Base-by-base conservation (phyloP, 2,113 vertebrate genomes). In the Columba janthina region DNA sequence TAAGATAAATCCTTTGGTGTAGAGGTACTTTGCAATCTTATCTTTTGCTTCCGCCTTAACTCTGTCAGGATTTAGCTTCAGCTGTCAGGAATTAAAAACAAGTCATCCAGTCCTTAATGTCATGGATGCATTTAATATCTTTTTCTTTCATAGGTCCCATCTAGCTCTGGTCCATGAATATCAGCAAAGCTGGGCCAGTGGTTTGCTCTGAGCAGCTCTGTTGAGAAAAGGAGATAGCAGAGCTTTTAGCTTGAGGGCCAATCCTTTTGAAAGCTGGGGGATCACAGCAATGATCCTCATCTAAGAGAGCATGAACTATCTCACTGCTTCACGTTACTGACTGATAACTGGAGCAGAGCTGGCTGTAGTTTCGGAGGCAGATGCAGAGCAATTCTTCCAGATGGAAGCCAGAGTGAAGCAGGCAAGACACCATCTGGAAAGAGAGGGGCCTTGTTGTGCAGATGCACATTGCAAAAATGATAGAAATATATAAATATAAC, bases 391-490 rank as follows among this genome's bases (percentile, higher is more conserved):
- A 22, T 94, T 75, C 73, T 86, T 94, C 93, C 96, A 96, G 93
- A 96, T 96, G 93, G 95, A 93, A 97, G 90, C 85, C 89, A 89
- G 91, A 96, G 90, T 46, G 84, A 95, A 88, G 85, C 78, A 93
- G 94, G 95, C 94, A 93, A 85, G 67, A 20, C 42, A 86, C 97
- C 94, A 97, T 93, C 81, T 97, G 96, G 93, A 97, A 89, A 51
- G 76, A 90, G 56, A 91, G 54, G 40, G 44, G n/a, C 38, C 62
- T 94, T 76, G 73, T 67, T 94, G 73, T 94, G 91, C 88, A 96
- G 85, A 94, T 91, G 92, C 73, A 90, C 29, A 3, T 66, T 91
- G 40, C 65, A 95, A 95, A 94, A 94, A 78, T 34, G 40, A 82
- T 15, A 78, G 88, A 79, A 96, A 94, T 76, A 88, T 21, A 85